phyloP scores from a whole-genome alignment of 2,113 vertebrate genomes.

The Polypterus bichir region DNA sequence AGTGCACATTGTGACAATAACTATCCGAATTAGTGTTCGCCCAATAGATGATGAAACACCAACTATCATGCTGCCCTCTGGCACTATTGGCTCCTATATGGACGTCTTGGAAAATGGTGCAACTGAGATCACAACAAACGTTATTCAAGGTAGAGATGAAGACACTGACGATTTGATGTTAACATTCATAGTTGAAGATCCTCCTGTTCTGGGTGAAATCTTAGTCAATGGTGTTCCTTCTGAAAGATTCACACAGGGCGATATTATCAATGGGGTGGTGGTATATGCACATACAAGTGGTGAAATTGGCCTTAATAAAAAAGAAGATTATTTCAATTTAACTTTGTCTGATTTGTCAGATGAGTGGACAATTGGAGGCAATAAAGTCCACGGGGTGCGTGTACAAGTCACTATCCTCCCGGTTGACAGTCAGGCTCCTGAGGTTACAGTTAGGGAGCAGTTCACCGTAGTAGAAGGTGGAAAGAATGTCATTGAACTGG shows the following conservation, averaged over 20 bases:
- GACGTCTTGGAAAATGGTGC: constrained; percentile 81
- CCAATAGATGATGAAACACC: constrained; percentile 66
- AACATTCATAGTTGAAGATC: constrained; percentile 76
- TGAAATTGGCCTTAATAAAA: constrained; percentile 71
- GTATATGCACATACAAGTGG: constrained; percentile 76
- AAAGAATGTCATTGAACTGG: constrained; percentile 56
- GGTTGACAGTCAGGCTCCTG: constrained; percentile 75
- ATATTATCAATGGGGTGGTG: constrained; percentile 77
- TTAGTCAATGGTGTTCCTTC: constrained; percentile 62
- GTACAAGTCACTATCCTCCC: constrained; percentile 85
- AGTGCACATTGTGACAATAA: constrained; percentile 76
- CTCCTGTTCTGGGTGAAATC: constrained; percentile 66
- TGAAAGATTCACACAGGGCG: constrained; percentile 72
- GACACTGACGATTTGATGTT: constrained; percentile 77
- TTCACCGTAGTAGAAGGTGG: constrained; percentile 69
- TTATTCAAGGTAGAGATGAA: constrained; percentile 68
- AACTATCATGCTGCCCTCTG: constrained; percentile 52
- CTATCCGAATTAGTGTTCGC: constrained; percentile 62
- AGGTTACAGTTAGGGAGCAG: constrained; percentile 59
- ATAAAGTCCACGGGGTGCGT: constrained; percentile 64
- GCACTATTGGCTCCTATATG: constrained; percentile 72
- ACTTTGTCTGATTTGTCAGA: constrained; percentile 77
- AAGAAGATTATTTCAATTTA: constrained; percentile 76
- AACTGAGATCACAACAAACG: constrained; percentile 72
- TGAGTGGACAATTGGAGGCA: constrained; percentile 72